Base-by-base conservation (phyloP, 2,888 invertebrate species). In the Sicus ferrugineus region DNA sequence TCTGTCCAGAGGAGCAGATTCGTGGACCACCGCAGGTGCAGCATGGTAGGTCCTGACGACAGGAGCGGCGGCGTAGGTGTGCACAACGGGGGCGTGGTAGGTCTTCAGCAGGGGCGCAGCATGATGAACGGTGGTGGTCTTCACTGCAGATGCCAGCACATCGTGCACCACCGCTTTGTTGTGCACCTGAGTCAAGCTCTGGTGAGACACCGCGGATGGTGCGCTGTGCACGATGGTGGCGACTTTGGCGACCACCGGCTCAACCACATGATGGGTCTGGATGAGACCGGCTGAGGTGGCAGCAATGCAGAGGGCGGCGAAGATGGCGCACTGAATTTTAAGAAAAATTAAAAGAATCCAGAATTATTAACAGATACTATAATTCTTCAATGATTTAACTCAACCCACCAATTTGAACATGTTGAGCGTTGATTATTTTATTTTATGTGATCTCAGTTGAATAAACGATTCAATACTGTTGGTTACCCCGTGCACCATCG, bases 121-220 rank as follows among this genome's bases (percentile, higher is more conserved):
- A 50, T 58, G 6, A n/a, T n/a, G n/a, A n/a, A n/a, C n/a, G 19
- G 65, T 72, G 50, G 77, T 76, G 56, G 68, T 63, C 46, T 64
- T 63, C n/a, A 68, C 19, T 4, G 50, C 42, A 9, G 69, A 64
- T 4, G 69, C 64, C 9, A 63, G 34, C 31, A 83, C 71, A 76
- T 82, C 81, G 74, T 83, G 74, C 2, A 83, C 82, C 2, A 78
- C 72, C 74, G 72, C 50, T 42, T 19, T 64, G 52, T 38, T 72
- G 21, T 42, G 42, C 26, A 72, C 48, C 63, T 72, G 72, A 42
- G 70, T 69, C 5, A 67, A 30, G 67, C 67, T 67, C 31, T 69
- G 69, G 28, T 69, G 65, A 1, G 69, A 69, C 31, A 87, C 84
- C 0, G 88, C 77, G n/a, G 75, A 73, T 65, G 38, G 85, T 79